A percentile compares a stretch with the other conserved stretches of the same genome.
These are phyloP conservation scores for Probaryconus sp. DNA, from an alignment of 1,140 invertebrate species.

Conservation along the genomic window DNA sequence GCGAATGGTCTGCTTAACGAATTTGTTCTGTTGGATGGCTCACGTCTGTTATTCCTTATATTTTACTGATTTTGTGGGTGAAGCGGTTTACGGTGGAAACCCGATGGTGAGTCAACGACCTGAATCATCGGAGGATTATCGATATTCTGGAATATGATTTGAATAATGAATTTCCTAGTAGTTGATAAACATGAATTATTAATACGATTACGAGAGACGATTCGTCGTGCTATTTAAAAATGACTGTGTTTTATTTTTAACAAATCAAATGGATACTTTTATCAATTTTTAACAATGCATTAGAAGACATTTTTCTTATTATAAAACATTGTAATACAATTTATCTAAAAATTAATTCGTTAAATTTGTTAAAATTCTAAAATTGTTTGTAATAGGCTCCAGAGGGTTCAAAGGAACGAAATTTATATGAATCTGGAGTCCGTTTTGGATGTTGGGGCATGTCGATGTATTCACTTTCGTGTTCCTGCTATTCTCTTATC, in stretches of 20 bases:
- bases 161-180: conserved; percentile 26
- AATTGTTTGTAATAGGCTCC: conserved; percentile 79
- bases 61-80: conserved; percentile 98
- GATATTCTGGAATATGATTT: conserved; percentile 16
- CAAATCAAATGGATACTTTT: too few relatives aligned
- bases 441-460: conserved; percentile 97
- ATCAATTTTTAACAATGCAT: neutral
- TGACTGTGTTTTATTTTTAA: too few relatives aligned
- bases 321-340: too few relatives aligned
- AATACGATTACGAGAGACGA: conserved; percentile 4
- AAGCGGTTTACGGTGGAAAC: conserved; percentile 95
- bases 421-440: conserved; percentile 92
- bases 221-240: too few relatives aligned
- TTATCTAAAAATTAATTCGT: too few relatives aligned
- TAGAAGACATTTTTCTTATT: too few relatives aligned
- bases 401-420: conserved; percentile 81
- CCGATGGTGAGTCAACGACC: conserved; percentile 81
- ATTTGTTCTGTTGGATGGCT: conserved; percentile 98
- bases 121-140: conserved; percentile 10
- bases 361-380: too few relatives aligned
- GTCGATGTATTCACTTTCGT: conserved; percentile 97
- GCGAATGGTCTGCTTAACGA: conserved; percentile 92
- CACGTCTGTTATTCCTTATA: conserved; percentile 97
- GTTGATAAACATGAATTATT: conserved; percentile 28
- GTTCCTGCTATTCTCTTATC: conserved; percentile 92